Percentiles rank a stretch among this genome's conserved stretches.
Conservation (phyloP, 2,888 invertebrate species). For the Diplolepis rosae region DNA sequence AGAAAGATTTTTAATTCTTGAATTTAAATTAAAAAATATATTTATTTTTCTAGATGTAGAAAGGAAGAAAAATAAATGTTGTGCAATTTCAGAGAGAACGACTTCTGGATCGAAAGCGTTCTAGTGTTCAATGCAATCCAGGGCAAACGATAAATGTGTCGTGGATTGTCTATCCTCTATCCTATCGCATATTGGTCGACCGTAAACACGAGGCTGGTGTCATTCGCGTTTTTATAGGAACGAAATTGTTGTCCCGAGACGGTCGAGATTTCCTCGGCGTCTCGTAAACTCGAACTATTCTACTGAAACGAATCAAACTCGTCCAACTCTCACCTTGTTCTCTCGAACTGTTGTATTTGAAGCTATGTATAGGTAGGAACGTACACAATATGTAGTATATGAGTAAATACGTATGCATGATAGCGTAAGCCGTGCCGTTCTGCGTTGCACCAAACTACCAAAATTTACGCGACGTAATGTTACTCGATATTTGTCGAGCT, state of each 20-base stretch:
- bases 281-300: conserved; percentile 51
- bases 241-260: conserved; percentile 43
- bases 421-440: neutral
- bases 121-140: conserved; percentile 34
- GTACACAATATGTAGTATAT: too few relatives aligned
- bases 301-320: conserved; percentile 20
- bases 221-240: conserved; percentile 43
- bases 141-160: conserved; percentile 48
- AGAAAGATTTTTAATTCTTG: too few relatives aligned
- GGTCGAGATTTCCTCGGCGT: conserved; percentile 55
- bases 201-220: conserved; percentile 38
- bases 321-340: conserved; percentile 1
- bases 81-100: too few relatives aligned
- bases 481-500: conserved; percentile 1
- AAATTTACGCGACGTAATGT: neutral
- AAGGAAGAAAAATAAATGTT: too few relatives aligned
- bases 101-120: conserved; percentile 22
- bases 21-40: too few relatives aligned
- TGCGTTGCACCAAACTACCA: neutral
- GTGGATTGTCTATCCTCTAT: conserved; percentile 50
- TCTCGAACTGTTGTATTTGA: neutral
- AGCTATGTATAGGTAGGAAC: conserved; percentile 11
- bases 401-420: neutral
- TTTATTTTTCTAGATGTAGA: too few relatives aligned
- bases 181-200: conserved; percentile 50